Evolutionary conservation across 2,888 invertebrate genomes (phyloP).

Genomic region (Hyposoter didymator): DNA sequence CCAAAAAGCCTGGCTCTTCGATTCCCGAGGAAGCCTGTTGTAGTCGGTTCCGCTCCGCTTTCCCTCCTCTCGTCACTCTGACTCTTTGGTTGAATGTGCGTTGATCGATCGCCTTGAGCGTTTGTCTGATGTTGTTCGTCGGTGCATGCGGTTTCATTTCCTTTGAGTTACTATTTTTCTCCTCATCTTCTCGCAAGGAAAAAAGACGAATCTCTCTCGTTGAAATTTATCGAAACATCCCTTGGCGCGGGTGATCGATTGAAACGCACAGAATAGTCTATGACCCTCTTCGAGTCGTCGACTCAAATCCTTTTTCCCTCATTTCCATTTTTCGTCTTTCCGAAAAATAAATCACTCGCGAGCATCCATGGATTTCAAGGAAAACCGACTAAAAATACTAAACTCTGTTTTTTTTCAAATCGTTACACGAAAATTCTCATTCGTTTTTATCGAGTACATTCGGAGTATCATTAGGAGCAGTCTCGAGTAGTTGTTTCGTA

Average conservation of each 20-base stretch:
- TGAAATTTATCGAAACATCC: slow-evolving; percentile 64
- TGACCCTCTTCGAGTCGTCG: background rate
- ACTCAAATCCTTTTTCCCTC: background rate
- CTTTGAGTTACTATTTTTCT: slow-evolving; percentile 48
- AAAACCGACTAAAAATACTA: no score
- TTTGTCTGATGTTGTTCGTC: slow-evolving; percentile 34
- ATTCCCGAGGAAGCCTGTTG: slow-evolving; percentile 43
- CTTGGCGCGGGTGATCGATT: slow-evolving; percentile 57
- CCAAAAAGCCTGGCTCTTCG: slow-evolving; percentile 64
- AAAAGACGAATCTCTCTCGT: slow-evolving; percentile 39
- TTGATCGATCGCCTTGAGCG: slow-evolving; percentile 52
- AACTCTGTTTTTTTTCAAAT: no score
- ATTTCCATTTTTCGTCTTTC: background rate
- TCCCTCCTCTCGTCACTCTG: slow-evolving; percentile 33
- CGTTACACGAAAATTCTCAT: background rate
- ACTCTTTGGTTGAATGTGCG: slow-evolving; percentile 3
- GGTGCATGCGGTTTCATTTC: slow-evolving; percentile 59
- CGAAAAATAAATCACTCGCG: no score
- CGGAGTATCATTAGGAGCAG: background rate
- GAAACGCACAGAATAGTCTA: slow-evolving; percentile 32
- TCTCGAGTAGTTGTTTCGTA: background rate
- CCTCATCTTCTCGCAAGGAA: background rate
- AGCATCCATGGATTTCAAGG: no score
- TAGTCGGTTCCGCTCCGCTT: slow-evolving; percentile 48
- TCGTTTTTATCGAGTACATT: background rate